Evolutionary conservation across 2,113 vertebrate genomes (phyloP), one percentile per base, ranked within the genome.

Genomic region (Larimichthys polyactis): DNA sequence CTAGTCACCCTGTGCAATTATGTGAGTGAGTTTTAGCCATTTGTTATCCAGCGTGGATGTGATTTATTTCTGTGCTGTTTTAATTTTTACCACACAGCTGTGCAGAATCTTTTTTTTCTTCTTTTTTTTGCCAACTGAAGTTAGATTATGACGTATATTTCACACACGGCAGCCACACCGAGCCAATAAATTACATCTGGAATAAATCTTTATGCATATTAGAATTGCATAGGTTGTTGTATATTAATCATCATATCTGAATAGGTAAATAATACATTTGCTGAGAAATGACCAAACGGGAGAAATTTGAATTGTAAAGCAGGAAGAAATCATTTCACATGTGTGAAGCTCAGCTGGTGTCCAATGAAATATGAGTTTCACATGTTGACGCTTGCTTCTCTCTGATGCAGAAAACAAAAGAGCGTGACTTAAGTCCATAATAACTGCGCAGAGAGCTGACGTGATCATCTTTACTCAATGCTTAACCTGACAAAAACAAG

Each of bases 371-470:
- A 54, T 49, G 16, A 17, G 22, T 17, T 14, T 36, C 12, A 19
- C 71, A 58, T 49, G 86, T 70, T 29, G 60, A 36, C 14, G 11
- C 76, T 80, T 74, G 62, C 29, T 16, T 44, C 15, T 29, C 4
- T 67, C 67, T n/a, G 7, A 15, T 43, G 22, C 52, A 32, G 40
- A 64, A 27, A 58, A 79, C 43, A 71, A 70, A 65, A 72, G 4
- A 72, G 54, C 57, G 9, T 0, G 11, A 55, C 63, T n/a, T 16
- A 64, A 82, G 59, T 79, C 68, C 14, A 52, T 71, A 87, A 82
- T 44, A 66, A 63, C 72, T 64, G 77, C 20, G 20, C 29, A 70
- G 44, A 72, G 24, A 69, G 49, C 57, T 74, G 62, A 66, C 4
- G 3, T 58, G 32, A 60, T 54, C 19, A 63, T 75, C 79, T 78